Percentiles rank a stretch among this genome's conserved stretches.
These are phyloP conservation scores for Diglossa cyanea DNA, from an alignment of 2,797 vertebrate genomes.

Conservation along the genomic window DNA sequence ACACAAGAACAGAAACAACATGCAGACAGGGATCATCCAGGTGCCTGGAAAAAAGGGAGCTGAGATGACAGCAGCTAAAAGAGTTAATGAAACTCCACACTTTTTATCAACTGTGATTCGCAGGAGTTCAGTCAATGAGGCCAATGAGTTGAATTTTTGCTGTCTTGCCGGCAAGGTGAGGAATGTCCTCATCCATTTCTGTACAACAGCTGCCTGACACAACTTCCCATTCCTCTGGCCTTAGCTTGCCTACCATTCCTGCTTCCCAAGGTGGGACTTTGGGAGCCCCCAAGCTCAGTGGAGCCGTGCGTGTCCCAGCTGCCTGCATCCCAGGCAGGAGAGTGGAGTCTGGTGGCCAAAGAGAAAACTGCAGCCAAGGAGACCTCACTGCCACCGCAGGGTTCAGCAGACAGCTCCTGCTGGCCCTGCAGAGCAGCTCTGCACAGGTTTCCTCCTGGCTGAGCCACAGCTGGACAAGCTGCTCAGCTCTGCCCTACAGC, in stretches of 20 bases:
- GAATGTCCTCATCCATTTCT: not conserved
- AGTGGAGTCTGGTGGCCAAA: slow-evolving; percentile 42
- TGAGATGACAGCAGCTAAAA: not conserved
- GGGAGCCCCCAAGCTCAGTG: rapidly evolving
- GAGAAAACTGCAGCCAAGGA: not conserved
- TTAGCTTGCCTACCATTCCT: not conserved
- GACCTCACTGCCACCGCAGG: rapidly evolving
- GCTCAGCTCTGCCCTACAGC: rapidly evolving
- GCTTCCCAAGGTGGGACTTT: not conserved
- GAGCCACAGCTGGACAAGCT: not conserved
- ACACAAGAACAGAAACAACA: rapidly evolving
- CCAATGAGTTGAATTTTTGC: not conserved
- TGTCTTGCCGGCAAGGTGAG: not conserved
- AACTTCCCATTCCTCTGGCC: not conserved
- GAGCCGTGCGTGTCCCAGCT: not conserved
- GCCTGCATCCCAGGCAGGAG: not conserved
- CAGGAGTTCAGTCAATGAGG: not conserved
- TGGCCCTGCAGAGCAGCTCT: not conserved
- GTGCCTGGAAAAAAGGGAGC: not conserved
- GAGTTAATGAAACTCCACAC: not conserved
- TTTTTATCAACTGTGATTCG: not conserved
- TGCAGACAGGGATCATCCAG: not conserved
- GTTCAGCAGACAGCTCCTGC: not conserved
- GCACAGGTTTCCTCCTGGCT: not conserved
- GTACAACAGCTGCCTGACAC: not conserved